Base-by-base conservation (phyloP, 2,797 vertebrate species). In the Bradypus variegatus region DNA sequence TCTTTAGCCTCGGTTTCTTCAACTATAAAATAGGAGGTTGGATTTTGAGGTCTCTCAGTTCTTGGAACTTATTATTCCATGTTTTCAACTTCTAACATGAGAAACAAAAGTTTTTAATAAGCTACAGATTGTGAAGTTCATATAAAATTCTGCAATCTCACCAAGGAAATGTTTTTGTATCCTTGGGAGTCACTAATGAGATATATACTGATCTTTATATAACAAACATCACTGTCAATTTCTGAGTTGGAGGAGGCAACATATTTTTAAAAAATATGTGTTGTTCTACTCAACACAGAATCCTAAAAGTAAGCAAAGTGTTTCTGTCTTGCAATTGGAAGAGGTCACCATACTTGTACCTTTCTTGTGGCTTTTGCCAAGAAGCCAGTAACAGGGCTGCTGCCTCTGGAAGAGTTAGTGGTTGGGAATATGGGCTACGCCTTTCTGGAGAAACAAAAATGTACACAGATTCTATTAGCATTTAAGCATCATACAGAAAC, bases 341-440 rank as follows among this genome's bases (percentile, higher is more conserved):
- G 76, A 21, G 15, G 36, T 75, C 31, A 41, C 38, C 1, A 2
- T 55, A 29, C 8, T 27, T 96, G 97, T 97, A 98, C 98, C 98
- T 98, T 50, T 97, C 97, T 94, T 96, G 97, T 78, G 97, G 97
- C 93, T 98, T 98, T 96, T 96, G 96, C 90, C 99, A 97, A 79
- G 98, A 98, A 55, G 97, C 97, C 69, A 99, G 97, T 79, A 99
- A 96, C 27, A 98, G 86, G 2, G 98, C 97, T 73, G 97, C 97
- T 0, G 98, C 98, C 95, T 98, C 98, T 36, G 98, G 97, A 90
- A 98, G 97, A 23, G 98, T 97, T 75, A 98, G 96, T 88, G 98
- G 98, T 92, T 98, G 98, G 53, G 97, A 96, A 93, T 97, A 98
- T 95, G 98, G 97, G 94, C 98, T 98, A 89, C 98, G 98, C 78